Evolutionary conservation across 2,888 invertebrate species (phyloP), one percentile per base, ranked within the genome.

Genomic region (Tachystola acroxantha): DNA sequence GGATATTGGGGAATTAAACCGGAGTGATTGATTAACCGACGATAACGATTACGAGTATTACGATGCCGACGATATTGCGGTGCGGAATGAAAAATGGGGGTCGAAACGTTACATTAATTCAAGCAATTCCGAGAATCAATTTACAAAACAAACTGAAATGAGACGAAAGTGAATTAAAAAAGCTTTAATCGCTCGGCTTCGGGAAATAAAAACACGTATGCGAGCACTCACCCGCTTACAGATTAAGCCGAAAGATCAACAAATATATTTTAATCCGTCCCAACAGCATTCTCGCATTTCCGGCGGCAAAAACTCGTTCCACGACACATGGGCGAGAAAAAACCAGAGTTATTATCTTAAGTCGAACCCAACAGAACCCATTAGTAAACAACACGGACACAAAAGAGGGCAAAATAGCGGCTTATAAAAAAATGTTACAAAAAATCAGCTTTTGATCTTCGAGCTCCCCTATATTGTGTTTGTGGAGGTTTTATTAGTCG

Each of bases 381-480:
- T 86, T 86, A 86, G 86, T 85, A 86, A 85, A 85, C 86, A 85
- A 85, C 86, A 75, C 76, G 71, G 68, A 65, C 84, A 81, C 84
- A 85, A 82, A 82, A 73, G 77, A 84, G 82, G 77, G 80, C 73
- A 74, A 81, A 84, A 84, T 77, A 79, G 77, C 76, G 57, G 75
- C 78, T 77, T 72, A 79, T 70, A 77, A 80, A 82, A 78, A 73
- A 75, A 66, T 61, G 68, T 70, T 67, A 84, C 81, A 84, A 85
- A 85, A 85, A 86, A 82, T 76, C 75, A 64, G 64, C 84, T 82
- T 80, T 85, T 79, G 79, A 85, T 78, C 82, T 74, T 60, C 64
- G 56, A 22, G 64, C 69, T 79, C 81, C 81, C 79, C 74, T 67
- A 69, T 66, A 68, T 72, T 75, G 70, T 72, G 73, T 72, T 74